Evolutionary conservation across 1,140 invertebrate genomes (phyloP).

Genomic region (Streblospio benedicti): DNA sequence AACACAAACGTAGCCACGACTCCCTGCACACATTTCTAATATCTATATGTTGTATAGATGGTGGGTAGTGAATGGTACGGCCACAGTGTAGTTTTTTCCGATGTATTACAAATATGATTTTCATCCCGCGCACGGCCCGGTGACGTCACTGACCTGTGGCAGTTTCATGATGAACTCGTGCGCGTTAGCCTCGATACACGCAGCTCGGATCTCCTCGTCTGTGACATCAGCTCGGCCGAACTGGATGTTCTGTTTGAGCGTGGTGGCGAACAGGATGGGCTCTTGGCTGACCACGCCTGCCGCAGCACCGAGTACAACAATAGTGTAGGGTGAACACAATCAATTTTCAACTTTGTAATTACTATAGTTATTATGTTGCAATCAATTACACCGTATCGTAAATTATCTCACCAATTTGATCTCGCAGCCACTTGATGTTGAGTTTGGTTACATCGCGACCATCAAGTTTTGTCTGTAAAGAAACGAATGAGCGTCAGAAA

Average conservation of each 20-base stretch:
- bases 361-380: too few species aligned
- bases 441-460: conserved; percentile 42
- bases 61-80: too few species aligned
- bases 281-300: conserved; percentile 46
- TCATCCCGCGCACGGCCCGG: not conserved
- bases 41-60: too few species aligned
- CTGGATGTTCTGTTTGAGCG: conserved; percentile 54
- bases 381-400: too few species aligned
- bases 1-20: too few species aligned
- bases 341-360: too few species aligned
- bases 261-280: conserved; percentile 58
- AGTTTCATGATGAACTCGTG: conserved; percentile 73
- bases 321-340: too few species aligned
- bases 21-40: too few species aligned
- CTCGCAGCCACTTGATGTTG: conserved; percentile 63
- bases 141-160: conserved; percentile 60
- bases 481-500: too few species aligned
- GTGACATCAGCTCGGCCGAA: conserved; percentile 22
- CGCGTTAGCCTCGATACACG: conserved; percentile 60
- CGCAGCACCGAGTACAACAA: too few species aligned
- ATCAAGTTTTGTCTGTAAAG: conserved; percentile 41
- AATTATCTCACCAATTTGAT: too few species aligned
- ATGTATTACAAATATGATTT: not conserved
- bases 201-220: conserved; percentile 46
- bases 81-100: too few species aligned